A percentile compares a stretch with the other conserved stretches of the same genome.
phyloP scores from a whole-genome alignment of 2,113 vertebrate genomes.

The Lophius piscatorius region DNA sequence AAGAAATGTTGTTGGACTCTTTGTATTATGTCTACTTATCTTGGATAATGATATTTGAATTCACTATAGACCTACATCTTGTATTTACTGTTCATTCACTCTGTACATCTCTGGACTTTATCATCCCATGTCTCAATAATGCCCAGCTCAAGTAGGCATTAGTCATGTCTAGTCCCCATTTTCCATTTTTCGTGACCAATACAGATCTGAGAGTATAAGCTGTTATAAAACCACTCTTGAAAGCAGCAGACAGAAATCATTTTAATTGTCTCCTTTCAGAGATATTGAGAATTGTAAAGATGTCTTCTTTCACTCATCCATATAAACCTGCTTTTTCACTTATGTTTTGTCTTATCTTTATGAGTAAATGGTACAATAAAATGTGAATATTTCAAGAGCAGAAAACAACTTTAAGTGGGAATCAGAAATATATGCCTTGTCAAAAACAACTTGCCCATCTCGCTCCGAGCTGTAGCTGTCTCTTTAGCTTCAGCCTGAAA shows the following conservation, averaged over 20 bases:
- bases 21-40: background rate
- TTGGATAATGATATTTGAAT: background rate
- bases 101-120: background rate
- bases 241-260: slow-evolving; percentile 33
- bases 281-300: slow-evolving; percentile 7
- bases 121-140: slow-evolving; percentile 5
- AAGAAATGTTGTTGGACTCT: no score
- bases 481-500: slow-evolving; percentile 12
- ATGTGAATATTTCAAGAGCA: background rate
- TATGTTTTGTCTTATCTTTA: background rate
- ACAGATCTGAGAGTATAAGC: slow-evolving; percentile 2
- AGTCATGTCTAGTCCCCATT: background rate
- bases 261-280: slow-evolving; percentile 27
- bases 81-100: slow-evolving; percentile 7
- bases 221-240: slow-evolving; percentile 23
- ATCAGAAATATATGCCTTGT: slow-evolving; percentile 17
- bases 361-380: background rate
- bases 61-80: background rate
- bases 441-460: slow-evolving; percentile 11
- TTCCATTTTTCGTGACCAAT: slow-evolving; percentile 9
- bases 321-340: background rate
- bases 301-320: background rate
- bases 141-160: background rate
- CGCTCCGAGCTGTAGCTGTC: slow-evolving; percentile 4
- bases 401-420: background rate